Conservation (phyloP, 1,140 invertebrate species). For the Drosophila ficusphila region DNA sequence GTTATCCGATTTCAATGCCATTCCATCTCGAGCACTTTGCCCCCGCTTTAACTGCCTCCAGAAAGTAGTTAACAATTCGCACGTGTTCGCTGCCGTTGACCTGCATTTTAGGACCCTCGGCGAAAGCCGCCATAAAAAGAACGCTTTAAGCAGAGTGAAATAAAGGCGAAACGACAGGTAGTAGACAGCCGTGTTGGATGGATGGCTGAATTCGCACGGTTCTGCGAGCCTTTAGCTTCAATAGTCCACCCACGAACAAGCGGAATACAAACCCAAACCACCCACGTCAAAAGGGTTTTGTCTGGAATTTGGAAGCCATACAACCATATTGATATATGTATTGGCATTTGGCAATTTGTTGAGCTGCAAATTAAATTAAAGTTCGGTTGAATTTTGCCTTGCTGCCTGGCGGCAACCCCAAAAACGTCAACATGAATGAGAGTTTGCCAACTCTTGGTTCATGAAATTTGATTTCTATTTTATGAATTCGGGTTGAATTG, state of each 20-base stretch:
- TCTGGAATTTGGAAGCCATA: conserved; percentile 31
- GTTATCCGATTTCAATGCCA: conserved; percentile 35
- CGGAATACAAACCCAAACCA: background rate
- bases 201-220: conserved; percentile 9
- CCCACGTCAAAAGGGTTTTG: conserved; percentile 31
- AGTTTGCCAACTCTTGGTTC: conserved; percentile 16
- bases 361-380: conserved; percentile 43
- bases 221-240: conserved; percentile 17
- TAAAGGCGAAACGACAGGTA: conserved; percentile 52
- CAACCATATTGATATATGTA: conserved; percentile 34
- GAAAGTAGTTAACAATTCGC: conserved; percentile 44
- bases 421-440: conserved; percentile 38
- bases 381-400: conserved; percentile 14
- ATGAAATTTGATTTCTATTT: conserved; percentile 18
- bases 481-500: background rate
- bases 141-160: conserved; percentile 21
- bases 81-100: conserved; percentile 55
- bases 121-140: conserved; percentile 27
- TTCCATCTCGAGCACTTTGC: background rate
- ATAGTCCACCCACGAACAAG: background rate
- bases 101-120: conserved; percentile 38
- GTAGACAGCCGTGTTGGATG: conserved; percentile 40
- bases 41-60: conserved; percentile 16
- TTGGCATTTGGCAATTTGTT: conserved; percentile 46
- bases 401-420: conserved; percentile 4